A percentile compares a stretch with the other conserved stretches of the same genome.
These are phyloP conservation scores for Sylvietta virens DNA, from an alignment of 2,113 vertebrate species.

Conservation along the genomic window DNA sequence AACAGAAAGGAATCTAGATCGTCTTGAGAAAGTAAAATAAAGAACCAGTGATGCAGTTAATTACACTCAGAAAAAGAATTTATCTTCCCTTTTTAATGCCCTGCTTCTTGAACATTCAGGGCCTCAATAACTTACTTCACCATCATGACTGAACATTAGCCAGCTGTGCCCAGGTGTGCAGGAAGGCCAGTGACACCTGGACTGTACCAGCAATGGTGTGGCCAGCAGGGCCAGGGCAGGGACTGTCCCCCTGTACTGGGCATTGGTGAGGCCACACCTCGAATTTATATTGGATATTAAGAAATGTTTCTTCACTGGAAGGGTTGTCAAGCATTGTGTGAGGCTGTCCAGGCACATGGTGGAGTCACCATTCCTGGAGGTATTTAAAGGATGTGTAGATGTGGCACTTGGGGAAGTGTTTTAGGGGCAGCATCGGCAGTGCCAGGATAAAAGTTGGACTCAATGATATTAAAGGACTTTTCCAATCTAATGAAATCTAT, in stretches of 20 bases:
- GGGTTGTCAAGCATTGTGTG: accelerated
- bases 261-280: too few relatives aligned
- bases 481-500: background rate
- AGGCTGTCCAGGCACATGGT: background rate
- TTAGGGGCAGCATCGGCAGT: background rate
- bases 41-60: background rate
- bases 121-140: background rate
- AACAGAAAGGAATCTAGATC: slow-evolving; percentile 14
- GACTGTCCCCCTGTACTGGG: background rate
- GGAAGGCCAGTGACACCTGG: background rate
- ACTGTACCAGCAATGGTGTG: background rate
- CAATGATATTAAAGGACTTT: background rate
- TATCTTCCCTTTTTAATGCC: background rate
- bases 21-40: slow-evolving; percentile 27
- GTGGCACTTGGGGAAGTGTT: background rate
- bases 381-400: background rate
- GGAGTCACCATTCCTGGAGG: background rate
- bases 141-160: background rate
- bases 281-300: background rate
- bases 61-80: slow-evolving; percentile 4
- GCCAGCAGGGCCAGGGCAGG: background rate
- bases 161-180: background rate
- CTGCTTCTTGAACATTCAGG: background rate
- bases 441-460: background rate
- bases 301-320: background rate